Base-by-base conservation (phyloP, 2,797 vertebrate species). In the Euthynnus affinis region DNA sequence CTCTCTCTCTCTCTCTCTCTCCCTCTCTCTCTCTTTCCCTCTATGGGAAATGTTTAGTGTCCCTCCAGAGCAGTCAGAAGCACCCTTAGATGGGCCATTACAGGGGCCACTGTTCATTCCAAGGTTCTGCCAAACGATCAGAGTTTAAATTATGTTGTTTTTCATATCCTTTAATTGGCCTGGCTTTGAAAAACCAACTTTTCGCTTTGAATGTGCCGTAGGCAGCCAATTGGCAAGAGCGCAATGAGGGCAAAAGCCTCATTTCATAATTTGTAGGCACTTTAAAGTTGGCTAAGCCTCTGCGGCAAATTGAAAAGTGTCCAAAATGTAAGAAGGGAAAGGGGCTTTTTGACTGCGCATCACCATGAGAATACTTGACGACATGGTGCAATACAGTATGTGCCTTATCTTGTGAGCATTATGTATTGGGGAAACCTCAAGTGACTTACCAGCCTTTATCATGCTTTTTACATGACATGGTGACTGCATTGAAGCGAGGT, bases 131-230 rank as follows among this genome's bases (percentile, higher is more conserved):
- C 92, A 94, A 93, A 91, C 56, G 88, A 93, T 94, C 93, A 93
- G 84, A 94, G 93, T 93, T 93, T 90, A 94, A 94, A 95, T 95
- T 84, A 94, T 92, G 90, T 90, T 88, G 83, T 90, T 90, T 93
- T 95, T 95, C 88, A 95, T 93, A 93, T 94, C 88, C 88, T 92
- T 92, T 95, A 95, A 95, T 96, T 94, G 93, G 94, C 86, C 89
- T 78, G 88, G 90, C 93, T 93, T 94, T 94, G 93, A 95, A 95
- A 94, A 91, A 78, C 25, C 89, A 94, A 93, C 91, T 93, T 94
- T 95, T 92, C 88, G 90, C 92, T 94, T 94, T 94, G 92, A 90
- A 93, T 92, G 91, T 81, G 90, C 92, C 90, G 94, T 94, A 89
- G 85, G 84, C 91, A 92, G 92, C 93, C 95, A 95, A 91, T 91